Evolutionary conservation across 2,888 invertebrate genomes (phyloP), one percentile per base, ranked within the genome.

Genomic region (Mactromeris polynyma): DNA sequence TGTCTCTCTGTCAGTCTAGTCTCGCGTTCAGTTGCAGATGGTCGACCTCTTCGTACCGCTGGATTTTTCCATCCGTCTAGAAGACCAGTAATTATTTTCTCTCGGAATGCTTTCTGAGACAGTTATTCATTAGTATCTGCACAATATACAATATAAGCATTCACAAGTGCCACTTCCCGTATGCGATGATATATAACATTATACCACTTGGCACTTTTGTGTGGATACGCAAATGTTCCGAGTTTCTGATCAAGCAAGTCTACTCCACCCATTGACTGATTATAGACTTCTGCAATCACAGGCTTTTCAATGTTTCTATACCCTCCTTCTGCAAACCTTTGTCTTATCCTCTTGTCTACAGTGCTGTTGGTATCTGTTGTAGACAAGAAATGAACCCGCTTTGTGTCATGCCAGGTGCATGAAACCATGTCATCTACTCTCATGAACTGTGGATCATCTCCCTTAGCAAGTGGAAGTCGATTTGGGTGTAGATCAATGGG

Each of bases 381-480:
- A n/a, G 58, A 58, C n/a, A 90, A 46, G 40, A 90, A 90, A 51
- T 87, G 85, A 9, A 90, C 90, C 11, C 91, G 81, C 40, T 93
- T 93, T 21, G 89, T 90, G 54, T 93, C 92, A 31, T 89, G 89
- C 93, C 91, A 91, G 17, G 89, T 89, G 86, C 92, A 91, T 1
- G 93, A 80, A 1, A 93, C 77, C 21, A 91, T 46, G 84, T 93
- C 79, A 0, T 81, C 51, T 14, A 36, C 1, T 9, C 89, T 78
- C 89, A 87, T 87, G 69, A 93, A 93, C 4, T 89, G 85, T n/a
- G 93, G 93, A n/a, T 90, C 92, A 77, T 89, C 86, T 11, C 89
- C 90, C 81, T 93, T 93, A 2, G 51, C 51, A 0, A 90, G 85
- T n/a, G 38, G 79, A 26, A 89, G 69, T 19, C 51, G 38, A 26